These are phyloP conservation scores for Diaphora mendica DNA, from an alignment of 2,888 invertebrate genomes.

Conservation along the genomic window DNA sequence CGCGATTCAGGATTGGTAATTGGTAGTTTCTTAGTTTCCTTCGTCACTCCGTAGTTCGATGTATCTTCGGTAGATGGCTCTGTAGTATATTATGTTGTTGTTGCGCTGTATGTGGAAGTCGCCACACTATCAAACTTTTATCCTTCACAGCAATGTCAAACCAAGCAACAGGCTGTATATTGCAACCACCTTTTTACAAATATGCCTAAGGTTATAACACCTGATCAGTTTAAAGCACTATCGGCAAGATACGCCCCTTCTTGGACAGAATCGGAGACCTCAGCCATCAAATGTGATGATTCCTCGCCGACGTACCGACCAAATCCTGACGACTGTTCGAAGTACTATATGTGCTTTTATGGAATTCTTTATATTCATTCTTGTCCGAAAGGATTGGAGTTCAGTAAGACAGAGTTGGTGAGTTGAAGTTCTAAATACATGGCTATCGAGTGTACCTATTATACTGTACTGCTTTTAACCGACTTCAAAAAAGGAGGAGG, in stretches of 20 bases:
- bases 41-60: too few species aligned
- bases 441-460: too few species aligned
- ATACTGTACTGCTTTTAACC: too few species aligned
- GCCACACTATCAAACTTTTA: too few species aligned
- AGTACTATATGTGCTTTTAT: conserved; percentile 3
- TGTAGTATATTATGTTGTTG: too few species aligned
- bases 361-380: not conserved
- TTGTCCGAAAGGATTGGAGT: not conserved
- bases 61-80: too few species aligned
- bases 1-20: too few species aligned
- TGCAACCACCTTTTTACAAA: not conserved
- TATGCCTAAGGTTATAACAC: not conserved
- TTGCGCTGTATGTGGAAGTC: too few species aligned
- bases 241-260: not conserved
- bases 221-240: not conserved
- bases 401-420: not conserved
- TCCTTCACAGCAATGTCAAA: conserved; percentile 30
- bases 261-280: not conserved
- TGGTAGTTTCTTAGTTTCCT: too few species aligned
- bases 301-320: not conserved
- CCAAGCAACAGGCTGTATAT: conserved; percentile 16
- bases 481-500: too few species aligned
- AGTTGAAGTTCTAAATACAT: not conserved
- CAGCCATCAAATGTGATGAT: not conserved
- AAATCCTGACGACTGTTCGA: not conserved